These are phyloP conservation scores for Acanthococcus lagerstroemiae DNA, from an alignment of 2,888 invertebrate species.

Conservation along the genomic window DNA sequence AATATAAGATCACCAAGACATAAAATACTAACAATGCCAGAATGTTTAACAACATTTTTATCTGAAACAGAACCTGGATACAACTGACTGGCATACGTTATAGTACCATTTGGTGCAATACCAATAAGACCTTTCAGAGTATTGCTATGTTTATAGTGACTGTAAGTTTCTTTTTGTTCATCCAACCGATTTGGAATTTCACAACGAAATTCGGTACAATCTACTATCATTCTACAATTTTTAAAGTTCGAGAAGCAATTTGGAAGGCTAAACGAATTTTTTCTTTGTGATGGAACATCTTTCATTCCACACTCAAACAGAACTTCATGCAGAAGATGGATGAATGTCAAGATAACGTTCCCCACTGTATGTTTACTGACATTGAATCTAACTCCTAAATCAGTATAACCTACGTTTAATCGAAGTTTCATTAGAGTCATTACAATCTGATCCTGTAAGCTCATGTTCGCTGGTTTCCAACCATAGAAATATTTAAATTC, in stretches of 20 bases:
- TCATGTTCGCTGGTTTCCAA: conserved; percentile 2
- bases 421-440: conserved; percentile 23
- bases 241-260: conserved; percentile 8
- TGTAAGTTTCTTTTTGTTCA: conserved; percentile 34
- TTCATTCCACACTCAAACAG: neutral
- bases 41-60: conserved; percentile 22
- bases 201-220: conserved; percentile 28
- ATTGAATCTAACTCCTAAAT: conserved; percentile 16
- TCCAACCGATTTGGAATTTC: conserved; percentile 32
- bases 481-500: neutral
- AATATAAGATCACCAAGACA: conserved; percentile 27
- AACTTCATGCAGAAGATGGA: conserved; percentile 8
- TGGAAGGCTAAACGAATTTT: conserved; percentile 21
- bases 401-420: conserved; percentile 4
- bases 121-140: conserved; percentile 37
- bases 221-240: conserved; percentile 27
- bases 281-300: conserved; percentile 14
- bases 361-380: conserved; percentile 2
- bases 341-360: conserved; percentile 22
- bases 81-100: conserved; percentile 37
- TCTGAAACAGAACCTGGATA: conserved; percentile 38
- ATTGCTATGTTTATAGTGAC: conserved; percentile 37
- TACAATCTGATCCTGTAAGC: conserved; percentile 13
- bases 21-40: conserved; percentile 8
- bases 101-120: conserved; percentile 38